phyloP scores from a whole-genome alignment of 2,797 vertebrate species.

The Ispidina picta region DNA sequence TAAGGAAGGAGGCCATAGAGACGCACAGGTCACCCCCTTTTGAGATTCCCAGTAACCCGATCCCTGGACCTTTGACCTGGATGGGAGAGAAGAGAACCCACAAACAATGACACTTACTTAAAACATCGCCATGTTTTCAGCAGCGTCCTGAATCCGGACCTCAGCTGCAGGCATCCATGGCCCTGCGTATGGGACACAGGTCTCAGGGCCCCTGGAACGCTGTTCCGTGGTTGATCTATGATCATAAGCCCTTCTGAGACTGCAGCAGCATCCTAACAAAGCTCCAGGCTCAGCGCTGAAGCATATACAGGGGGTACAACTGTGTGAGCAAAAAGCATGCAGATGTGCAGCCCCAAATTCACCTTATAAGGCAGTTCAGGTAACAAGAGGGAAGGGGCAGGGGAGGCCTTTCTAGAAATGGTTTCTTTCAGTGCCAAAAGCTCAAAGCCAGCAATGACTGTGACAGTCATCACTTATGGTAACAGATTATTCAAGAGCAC shows the following conservation, averaged over 20 bases:
- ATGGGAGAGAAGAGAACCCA: constrained; percentile 10
- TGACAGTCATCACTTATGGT: not conserved
- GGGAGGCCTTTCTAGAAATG: not conserved
- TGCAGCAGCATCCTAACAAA: not conserved
- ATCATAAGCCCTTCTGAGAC: not conserved
- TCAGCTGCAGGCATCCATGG: not conserved
- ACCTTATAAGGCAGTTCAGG: not conserved
- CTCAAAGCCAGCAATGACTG: not conserved
- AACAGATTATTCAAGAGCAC: not conserved
- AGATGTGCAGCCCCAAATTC: not conserved
- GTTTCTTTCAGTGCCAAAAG: not conserved
- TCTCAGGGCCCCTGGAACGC: not conserved
- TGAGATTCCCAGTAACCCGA: constrained; percentile 88
- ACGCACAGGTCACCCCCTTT: constrained; percentile 87
- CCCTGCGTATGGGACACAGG: not conserved
- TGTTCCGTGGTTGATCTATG: not conserved
- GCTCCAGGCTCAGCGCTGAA: not conserved
- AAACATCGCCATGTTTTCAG: not conserved
- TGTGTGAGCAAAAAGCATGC: not conserved
- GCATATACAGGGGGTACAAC: not conserved
- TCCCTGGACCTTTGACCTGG: constrained; percentile 85
- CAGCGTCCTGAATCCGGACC: not conserved
- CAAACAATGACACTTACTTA: not conserved
- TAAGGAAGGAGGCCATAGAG: constrained; percentile 87
- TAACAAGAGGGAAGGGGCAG: not conserved